Evolutionary conservation across 2,888 invertebrate species (phyloP).

Genomic region (Panorpa germanica): DNA sequence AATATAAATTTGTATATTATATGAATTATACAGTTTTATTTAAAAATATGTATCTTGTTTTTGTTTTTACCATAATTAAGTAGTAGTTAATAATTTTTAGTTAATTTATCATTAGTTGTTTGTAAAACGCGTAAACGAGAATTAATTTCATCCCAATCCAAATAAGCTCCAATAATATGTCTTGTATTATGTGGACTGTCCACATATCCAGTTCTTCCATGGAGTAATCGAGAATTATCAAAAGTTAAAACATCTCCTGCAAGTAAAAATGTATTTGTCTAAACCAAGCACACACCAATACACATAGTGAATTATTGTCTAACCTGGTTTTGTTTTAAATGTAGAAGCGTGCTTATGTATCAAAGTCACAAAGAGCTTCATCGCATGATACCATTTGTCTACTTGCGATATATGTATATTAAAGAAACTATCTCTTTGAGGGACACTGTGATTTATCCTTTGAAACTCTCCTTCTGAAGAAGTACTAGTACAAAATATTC

Average conservation of each 20-base stretch:
- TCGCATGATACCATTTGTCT: constrained; percentile 47
- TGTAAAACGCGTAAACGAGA: constrained; percentile 36
- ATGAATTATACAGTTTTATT: no score
- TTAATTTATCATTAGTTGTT: no score
- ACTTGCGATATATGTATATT: constrained; percentile 36
- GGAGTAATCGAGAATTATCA: constrained; percentile 52
- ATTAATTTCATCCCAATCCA: constrained; percentile 65
- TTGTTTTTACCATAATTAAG: no score
- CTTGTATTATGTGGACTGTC: constrained; percentile 31
- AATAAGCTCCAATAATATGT: constrained; percentile 51
- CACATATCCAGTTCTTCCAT: constrained; percentile 48
- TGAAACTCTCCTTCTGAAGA: constrained; percentile 32
- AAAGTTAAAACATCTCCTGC: constrained; percentile 46
- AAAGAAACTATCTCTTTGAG: constrained; percentile 51
- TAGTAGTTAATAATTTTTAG: no score
- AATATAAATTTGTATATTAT: no score
- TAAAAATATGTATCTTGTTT: no score
- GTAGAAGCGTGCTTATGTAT: constrained; percentile 37
- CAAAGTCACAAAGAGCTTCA: constrained; percentile 38
- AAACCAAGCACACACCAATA: background rate
- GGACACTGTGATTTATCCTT: constrained; percentile 52
- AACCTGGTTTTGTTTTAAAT: constrained; percentile 41
- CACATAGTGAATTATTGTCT: background rate
- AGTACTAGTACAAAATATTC: no score
- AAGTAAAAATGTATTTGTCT: constrained; percentile 6